Evolutionary conservation across 2,888 invertebrate genomes (phyloP).

Genomic region (Macrophya alboannulata): DNA sequence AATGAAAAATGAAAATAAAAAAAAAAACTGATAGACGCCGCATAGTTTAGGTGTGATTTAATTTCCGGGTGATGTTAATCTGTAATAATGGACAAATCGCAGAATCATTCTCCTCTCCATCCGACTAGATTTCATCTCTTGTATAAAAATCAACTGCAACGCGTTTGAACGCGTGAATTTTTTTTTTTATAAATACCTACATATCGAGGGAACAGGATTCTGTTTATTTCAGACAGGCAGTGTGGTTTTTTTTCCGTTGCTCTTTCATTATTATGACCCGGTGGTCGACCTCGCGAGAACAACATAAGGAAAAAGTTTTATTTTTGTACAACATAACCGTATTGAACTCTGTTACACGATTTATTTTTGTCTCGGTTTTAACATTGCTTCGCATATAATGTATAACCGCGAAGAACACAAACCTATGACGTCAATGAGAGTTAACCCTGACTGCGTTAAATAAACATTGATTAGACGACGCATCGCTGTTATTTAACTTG

Average conservation of each 20-base stretch:
- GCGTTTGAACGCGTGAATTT: neutral
- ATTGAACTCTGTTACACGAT: slow-evolving; percentile 3
- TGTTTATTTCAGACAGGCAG: neutral
- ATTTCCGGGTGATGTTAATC: slow-evolving; percentile 19
- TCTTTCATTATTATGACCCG: neutral
- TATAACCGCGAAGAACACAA: neutral
- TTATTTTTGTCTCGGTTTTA: neutral
- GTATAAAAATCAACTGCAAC: neutral
- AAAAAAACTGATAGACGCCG: neutral
- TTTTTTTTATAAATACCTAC: neutral
- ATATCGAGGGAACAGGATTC: neutral
- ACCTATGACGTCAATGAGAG: slow-evolving; percentile 46
- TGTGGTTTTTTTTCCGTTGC: neutral
- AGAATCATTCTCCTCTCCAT: neutral
- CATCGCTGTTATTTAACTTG: slow-evolving; percentile 41
- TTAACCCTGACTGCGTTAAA: slow-evolving; percentile 49
- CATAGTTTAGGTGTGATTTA: neutral
- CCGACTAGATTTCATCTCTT: neutral
- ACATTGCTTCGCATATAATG: neutral
- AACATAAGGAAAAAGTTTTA: slow-evolving; percentile 35
- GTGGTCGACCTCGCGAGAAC: slow-evolving; percentile 1
- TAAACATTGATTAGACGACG: slow-evolving; percentile 50
- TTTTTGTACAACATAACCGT: neutral
- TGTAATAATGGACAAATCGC: neutral
- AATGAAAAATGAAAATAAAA: neutral